These are phyloP conservation scores for Gambelia wislizenii DNA, from an alignment of 2,797 vertebrate genomes.

Conservation along the genomic window DNA sequence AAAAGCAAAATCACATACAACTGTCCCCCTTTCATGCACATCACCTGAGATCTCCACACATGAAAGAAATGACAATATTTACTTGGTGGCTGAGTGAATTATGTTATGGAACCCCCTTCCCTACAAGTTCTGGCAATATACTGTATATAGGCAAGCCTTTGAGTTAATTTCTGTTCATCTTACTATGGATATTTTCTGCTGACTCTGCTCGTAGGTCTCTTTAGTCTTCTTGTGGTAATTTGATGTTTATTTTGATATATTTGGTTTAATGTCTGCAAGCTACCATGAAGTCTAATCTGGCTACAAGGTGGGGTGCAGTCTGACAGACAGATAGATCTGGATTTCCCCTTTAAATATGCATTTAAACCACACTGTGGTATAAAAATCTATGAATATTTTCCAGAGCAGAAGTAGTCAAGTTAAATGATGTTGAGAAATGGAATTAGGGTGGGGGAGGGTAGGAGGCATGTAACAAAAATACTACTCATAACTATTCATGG, in stretches of 20 bases:
- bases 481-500: conserved; percentile 27
- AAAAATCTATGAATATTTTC: background rate
- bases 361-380: too few species aligned
- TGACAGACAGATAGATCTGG: background rate
- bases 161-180: background rate
- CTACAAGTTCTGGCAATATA: background rate
- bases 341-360: too few species aligned
- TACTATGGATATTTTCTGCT: background rate
- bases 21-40: background rate
- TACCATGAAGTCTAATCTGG: background rate
- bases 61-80: background rate
- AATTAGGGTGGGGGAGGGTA: background rate
- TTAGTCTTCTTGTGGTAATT: background rate
- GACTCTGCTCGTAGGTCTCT: background rate
- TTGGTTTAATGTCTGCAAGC: background rate
- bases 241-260: background rate
- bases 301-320: background rate
- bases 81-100: background rate
- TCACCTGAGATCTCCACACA: background rate
- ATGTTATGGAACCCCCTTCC: background rate
- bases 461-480: background rate
- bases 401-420: conserved; percentile 32
- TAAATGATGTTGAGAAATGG: conserved; percentile 11
- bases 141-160: background rate
- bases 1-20: background rate